Evolutionary conservation across 1,140 invertebrate genomes (phyloP).

Genomic region (Hesperophylax magnus): DNA sequence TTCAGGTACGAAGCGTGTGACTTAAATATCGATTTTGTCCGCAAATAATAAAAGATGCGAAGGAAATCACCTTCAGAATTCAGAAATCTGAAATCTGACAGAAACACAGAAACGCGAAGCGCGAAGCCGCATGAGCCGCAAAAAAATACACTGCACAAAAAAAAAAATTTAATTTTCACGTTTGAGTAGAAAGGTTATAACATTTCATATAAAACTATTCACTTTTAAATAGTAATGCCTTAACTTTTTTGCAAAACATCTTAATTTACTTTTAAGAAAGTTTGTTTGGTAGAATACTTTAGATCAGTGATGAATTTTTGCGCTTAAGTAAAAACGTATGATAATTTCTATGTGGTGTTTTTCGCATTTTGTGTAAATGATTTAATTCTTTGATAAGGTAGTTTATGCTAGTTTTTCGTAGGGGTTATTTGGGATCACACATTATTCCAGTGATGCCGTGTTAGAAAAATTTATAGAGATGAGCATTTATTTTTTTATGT

Average conservation of each 20-base stretch:
- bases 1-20: constrained; percentile 3
- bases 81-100: constrained; percentile 17
- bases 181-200: not conserved
- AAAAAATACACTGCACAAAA: not conserved
- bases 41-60: constrained; percentile 29
- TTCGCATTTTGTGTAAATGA: not conserved
- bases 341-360: not conserved
- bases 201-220: too few species aligned
- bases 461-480: constrained; percentile 12
- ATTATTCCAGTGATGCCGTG: constrained; percentile 14
- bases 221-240: too few species aligned
- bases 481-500: not conserved
- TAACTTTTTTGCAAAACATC: too few species aligned
- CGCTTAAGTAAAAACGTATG: not conserved
- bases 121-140: constrained; percentile 15
- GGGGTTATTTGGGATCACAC: not conserved
- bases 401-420: not conserved
- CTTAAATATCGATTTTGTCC: constrained; percentile 22
- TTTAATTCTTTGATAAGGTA: not conserved
- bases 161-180: not conserved
- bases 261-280: too few species aligned
- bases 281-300: too few species aligned
- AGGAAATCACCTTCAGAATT: constrained; percentile 15
- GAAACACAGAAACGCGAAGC: not conserved
- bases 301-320: too few species aligned